These are phyloP conservation scores for Leptodactylus fallax DNA, from an alignment of 2,797 vertebrate species.

Conservation along the genomic window DNA sequence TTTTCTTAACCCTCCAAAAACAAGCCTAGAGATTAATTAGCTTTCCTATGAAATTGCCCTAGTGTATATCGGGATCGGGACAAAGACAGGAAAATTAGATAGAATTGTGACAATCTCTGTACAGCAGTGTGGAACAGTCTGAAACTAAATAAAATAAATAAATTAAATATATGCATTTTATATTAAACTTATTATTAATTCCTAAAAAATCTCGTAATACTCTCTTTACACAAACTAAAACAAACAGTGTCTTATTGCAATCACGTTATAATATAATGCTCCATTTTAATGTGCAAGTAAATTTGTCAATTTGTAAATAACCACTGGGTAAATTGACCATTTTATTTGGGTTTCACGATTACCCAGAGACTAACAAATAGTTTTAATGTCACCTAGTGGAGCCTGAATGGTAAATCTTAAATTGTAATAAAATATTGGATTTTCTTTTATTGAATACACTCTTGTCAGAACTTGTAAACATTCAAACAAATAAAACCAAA, in stretches of 20 bases:
- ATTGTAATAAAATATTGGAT: slow-evolving; percentile 42
- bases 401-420: slow-evolving; percentile 3
- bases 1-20: too few relatives aligned
- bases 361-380: neutral
- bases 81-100: too few relatives aligned
- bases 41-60: too few relatives aligned
- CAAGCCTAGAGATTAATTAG: too few relatives aligned
- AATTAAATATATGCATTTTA: too few relatives aligned
- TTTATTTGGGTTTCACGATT: neutral
- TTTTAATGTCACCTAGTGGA: slow-evolving; percentile 16
- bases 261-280: neutral
- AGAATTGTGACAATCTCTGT: too few relatives aligned
- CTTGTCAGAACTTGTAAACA: slow-evolving; percentile 49
- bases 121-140: too few relatives aligned
- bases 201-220: neutral
- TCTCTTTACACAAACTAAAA: neutral
- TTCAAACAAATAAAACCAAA: slow-evolving; percentile 38
- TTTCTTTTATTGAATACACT: slow-evolving; percentile 34
- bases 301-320: slow-evolving; percentile 4
- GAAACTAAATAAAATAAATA: too few relatives aligned
- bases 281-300: slow-evolving; percentile 1
- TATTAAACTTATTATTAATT: too few relatives aligned
- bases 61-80: too few relatives aligned
- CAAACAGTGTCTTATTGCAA: neutral
- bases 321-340: neutral